A percentile compares a stretch with the other conserved stretches of the same genome.
phyloP scores from a whole-genome alignment of 2,888 invertebrate genomes.

The Dromius quadrimaculatus region DNA sequence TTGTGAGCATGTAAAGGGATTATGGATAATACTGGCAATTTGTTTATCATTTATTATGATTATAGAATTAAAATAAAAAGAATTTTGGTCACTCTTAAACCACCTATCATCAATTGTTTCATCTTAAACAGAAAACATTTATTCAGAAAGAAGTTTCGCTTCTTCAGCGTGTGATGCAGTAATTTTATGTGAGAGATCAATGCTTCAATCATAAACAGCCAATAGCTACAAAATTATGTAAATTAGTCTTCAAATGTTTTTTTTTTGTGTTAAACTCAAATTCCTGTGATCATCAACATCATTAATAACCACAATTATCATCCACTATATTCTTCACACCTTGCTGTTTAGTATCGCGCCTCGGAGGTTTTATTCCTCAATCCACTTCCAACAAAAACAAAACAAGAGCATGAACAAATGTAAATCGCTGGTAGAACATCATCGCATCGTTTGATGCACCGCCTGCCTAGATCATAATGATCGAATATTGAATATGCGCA shows the following conservation, averaged over 20 bases:
- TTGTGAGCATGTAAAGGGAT: not conserved
- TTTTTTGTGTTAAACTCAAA: too few species aligned
- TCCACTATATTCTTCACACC: slow-evolving; percentile 1
- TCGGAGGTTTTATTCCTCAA: not conserved
- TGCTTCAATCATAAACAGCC: too few species aligned
- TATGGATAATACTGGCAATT: slow-evolving; percentile 7
- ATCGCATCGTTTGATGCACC: slow-evolving; percentile 5
- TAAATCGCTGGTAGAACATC: slow-evolving; percentile 3
- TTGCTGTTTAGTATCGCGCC: not conserved
- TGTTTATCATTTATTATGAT: slow-evolving; percentile 2
- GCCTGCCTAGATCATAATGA: slow-evolving; percentile 27
- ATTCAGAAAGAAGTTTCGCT: too few species aligned
- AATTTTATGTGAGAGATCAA: too few species aligned
- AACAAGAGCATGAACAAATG: not conserved
- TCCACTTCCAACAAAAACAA: not conserved
- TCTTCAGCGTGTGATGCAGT: too few species aligned
- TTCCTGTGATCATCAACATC: not conserved
- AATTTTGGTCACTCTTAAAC: too few species aligned
- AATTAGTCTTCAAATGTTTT: too few species aligned
- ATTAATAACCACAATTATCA: not conserved
- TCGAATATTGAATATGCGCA: slow-evolving; percentile 49
- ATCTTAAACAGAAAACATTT: too few species aligned
- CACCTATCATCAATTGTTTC: too few species aligned
- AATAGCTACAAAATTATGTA: too few species aligned
- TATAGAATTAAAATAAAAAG: too few species aligned